Conservation (phyloP, 2,797 vertebrate genomes). For the Periophthalmus magnuspinnatus region DNA sequence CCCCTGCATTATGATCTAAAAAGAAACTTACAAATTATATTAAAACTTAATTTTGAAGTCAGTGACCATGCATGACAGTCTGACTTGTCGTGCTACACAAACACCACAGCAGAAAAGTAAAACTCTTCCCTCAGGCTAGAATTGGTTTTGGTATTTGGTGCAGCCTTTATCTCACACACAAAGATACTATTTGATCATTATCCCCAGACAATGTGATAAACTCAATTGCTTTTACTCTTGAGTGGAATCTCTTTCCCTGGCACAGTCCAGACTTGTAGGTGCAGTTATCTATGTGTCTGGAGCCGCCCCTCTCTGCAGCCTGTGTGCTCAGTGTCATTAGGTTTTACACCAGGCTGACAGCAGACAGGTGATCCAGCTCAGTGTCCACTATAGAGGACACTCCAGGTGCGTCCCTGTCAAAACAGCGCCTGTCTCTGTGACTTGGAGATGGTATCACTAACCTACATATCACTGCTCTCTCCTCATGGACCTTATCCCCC, state of each 20-base stretch:
- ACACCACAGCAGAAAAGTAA: not conserved
- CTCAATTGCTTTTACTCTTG: not conserved
- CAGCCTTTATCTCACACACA: not conserved
- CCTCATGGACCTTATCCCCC: conserved; percentile 2
- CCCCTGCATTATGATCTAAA: not conserved
- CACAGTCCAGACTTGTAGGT: not conserved
- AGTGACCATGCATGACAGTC: not conserved
- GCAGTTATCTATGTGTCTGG: not conserved
- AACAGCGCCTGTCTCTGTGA: conserved; percentile 11
- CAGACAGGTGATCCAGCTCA: conserved; percentile 10
- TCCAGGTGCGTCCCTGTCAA: conserved; percentile 15
- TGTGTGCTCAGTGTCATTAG: conserved; percentile 13
- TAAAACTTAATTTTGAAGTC: not conserved
- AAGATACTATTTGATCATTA: conserved; percentile 4
- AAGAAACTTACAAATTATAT: not conserved
- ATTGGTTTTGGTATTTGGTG: conserved; percentile 2
- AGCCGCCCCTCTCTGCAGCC: not conserved
- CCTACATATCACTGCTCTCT: conserved; percentile 6
- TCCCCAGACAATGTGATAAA: not conserved
- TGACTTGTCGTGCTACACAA: too few species aligned
- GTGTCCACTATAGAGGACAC: conserved; percentile 17
- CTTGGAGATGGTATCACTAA: conserved; percentile 12
- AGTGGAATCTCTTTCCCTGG: not conserved
- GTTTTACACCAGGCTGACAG: conserved; percentile 10
- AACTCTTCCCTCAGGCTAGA: not conserved